phyloP scores from a whole-genome alignment of 1,140 invertebrate species.

The Drosophila leontia region DNA sequence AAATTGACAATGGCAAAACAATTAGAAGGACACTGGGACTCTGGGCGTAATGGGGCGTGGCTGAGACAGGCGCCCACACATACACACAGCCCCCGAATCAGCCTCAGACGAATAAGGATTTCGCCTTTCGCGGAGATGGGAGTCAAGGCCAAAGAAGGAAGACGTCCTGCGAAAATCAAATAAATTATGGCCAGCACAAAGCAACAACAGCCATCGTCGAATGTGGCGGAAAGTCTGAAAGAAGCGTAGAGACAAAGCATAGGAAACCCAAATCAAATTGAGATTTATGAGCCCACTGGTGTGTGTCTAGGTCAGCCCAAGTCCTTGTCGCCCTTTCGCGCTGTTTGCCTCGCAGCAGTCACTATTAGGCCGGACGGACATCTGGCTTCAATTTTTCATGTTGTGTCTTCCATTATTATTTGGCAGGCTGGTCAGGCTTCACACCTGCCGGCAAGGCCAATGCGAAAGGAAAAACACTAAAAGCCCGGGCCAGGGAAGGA shows the following conservation, averaged over 20 bases:
- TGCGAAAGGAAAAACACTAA: slow-evolving; percentile 18
- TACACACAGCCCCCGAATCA: slow-evolving; percentile 1
- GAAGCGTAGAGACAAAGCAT: slow-evolving; percentile 12
- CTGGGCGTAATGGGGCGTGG: slow-evolving; percentile 66
- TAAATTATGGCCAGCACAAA: slow-evolving; percentile 61
- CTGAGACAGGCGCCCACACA: slow-evolving; percentile 20
- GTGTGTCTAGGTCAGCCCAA: slow-evolving; percentile 74
- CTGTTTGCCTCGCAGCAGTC: slow-evolving; percentile 24
- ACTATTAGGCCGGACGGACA: slow-evolving; percentile 26
- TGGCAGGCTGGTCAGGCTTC: slow-evolving; percentile 42
- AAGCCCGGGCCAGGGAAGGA: background rate
- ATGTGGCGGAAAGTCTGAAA: slow-evolving; percentile 9
- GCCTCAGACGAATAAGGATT: slow-evolving; percentile 26
- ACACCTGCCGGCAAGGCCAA: slow-evolving; percentile 44
- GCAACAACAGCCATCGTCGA: slow-evolving; percentile 61
- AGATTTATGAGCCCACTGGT: slow-evolving; percentile 80
- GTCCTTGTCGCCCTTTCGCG: slow-evolving; percentile 10
- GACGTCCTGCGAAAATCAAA: slow-evolving; percentile 66
- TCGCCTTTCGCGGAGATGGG: slow-evolving; percentile 7
- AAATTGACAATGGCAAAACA: slow-evolving; percentile 79
- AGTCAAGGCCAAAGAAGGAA: slow-evolving; percentile 50
- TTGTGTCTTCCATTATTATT: slow-evolving; percentile 64
- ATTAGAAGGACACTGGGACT: slow-evolving; percentile 58
- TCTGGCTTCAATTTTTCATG: slow-evolving; percentile 67
- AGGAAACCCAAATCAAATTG: slow-evolving; percentile 78